These are phyloP conservation scores for Ambastaia sidthimunki DNA, from an alignment of 2,797 vertebrate species.

Conservation along the genomic window DNA sequence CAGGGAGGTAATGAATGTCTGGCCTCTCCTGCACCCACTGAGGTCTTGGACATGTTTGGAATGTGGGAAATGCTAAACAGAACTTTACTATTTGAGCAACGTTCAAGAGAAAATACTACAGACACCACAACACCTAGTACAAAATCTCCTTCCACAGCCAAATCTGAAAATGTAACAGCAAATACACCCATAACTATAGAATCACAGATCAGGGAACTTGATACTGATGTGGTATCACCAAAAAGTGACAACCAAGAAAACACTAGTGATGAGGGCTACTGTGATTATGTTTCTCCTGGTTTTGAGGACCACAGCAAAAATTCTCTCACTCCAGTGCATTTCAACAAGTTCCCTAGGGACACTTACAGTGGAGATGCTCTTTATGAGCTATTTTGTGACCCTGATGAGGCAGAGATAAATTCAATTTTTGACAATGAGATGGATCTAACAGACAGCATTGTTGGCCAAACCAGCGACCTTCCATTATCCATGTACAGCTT, in stretches of 20 bases:
- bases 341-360: constrained; percentile 77
- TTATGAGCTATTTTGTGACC: constrained; percentile 84
- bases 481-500: constrained; percentile 87
- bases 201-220: constrained; percentile 72
- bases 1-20: constrained; percentile 80
- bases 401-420: constrained; percentile 71
- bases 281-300: constrained; percentile 81
- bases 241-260: constrained; percentile 85
- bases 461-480: constrained; percentile 75
- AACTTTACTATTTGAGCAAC: constrained; percentile 72
- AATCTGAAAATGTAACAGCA: constrained; percentile 45
- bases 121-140: constrained; percentile 50
- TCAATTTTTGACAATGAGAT: constrained; percentile 75
- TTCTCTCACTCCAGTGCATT: constrained; percentile 64
- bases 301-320: constrained; percentile 79
- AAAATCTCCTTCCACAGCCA: constrained; percentile 39
- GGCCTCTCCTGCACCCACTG: constrained; percentile 78
- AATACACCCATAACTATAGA: constrained; percentile 56
- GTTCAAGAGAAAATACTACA: constrained; percentile 58
- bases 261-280: constrained; percentile 87
- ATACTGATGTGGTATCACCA: constrained; percentile 74
- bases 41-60: constrained; percentile 75
- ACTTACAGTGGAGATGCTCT: constrained; percentile 87
- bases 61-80: constrained; percentile 80
- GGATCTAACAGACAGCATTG: constrained; percentile 75